Evolutionary conservation across 2,113 vertebrate species (phyloP).

Genomic region (Herpetotheres cachinnans): DNA sequence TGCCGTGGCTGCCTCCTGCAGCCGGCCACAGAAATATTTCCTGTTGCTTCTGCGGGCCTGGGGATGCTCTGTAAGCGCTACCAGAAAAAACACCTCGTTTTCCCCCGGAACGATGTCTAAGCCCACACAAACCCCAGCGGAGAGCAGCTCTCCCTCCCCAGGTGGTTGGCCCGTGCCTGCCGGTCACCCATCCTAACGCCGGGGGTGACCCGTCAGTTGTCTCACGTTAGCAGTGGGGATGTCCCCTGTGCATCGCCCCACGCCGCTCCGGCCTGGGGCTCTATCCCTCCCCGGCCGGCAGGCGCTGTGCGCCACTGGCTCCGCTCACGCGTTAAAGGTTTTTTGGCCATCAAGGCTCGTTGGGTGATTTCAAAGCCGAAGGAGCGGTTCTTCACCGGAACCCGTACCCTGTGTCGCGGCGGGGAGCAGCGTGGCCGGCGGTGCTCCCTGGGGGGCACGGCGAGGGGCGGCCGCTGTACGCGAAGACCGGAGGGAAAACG

Average conservation of each 20-base stretch:
- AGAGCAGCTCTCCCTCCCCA: neutral
- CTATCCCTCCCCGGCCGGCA: fast-evolving
- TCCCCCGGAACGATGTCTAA: neutral
- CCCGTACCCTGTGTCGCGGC: fast-evolving
- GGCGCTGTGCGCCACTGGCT: neutral
- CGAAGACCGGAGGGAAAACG: neutral
- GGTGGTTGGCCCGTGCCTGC: neutral
- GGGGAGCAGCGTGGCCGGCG: fast-evolving
- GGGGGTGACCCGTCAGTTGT: neutral
- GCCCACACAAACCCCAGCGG: neutral
- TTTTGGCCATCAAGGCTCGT: neutral
- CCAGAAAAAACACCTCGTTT: neutral
- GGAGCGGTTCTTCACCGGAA: neutral
- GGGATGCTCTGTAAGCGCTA: neutral
- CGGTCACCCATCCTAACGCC: neutral
- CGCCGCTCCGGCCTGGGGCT: neutral
- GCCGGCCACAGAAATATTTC: neutral
- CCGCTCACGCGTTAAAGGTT: neutral
- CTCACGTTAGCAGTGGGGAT: neutral
- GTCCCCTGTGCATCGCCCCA: neutral
- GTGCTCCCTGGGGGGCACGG: fast-evolving
- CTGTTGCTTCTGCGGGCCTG: neutral
- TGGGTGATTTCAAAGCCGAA: neutral
- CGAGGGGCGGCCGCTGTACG: neutral
- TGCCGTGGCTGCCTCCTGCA: neutral